Evolutionary conservation across 2,888 invertebrate genomes (phyloP), one percentile per base, ranked within the genome.

Genomic region (Abrostola triplasia): DNA sequence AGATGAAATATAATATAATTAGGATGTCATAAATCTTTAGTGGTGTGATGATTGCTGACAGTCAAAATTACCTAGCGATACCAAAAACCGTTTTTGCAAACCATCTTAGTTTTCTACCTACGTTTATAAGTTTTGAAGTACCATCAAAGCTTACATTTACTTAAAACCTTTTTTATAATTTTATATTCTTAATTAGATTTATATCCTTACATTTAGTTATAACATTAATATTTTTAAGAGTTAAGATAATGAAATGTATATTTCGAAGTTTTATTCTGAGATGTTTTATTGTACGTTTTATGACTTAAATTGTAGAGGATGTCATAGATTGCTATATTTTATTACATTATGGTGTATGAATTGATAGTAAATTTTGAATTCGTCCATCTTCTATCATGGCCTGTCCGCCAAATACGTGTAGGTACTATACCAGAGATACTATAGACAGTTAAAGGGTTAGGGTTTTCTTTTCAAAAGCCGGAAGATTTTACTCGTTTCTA

Each of bases 201-300:
- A 24, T 24, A 24, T 1, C 24, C 24, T 24, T 24, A 24, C 12
- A 37, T 59, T 57, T 76, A 73, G 66, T 51, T 59, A 0, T 71
- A 71, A 62, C 55, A 59, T 54, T 50, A 42, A 70, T 68, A 66
- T 70, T 72, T 69, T 69, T 59, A 79, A 73, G 71, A 71, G 77
- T 80, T 77, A 73, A 79, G 70, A 72, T 76, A 83, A 70, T 82
- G 76, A 84, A 84, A 82, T 88, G 90, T 90, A 90, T 88, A 89
- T 89, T 88, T 88, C 85, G 88, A 84, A 78, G 66, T 77, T 79
- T 56, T 73, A 59, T 73, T 66, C 73, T 65, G 77, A 76, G 58
- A 68, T 47, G 51, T 70, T 77, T 66, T 66, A 63, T 66, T 40
- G 48, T 36, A 57, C 6, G 50, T 49, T 68, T 67, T 64, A 41